Conservation (phyloP, 2,113 vertebrate species). For the Aptenodytes forsteri region DNA sequence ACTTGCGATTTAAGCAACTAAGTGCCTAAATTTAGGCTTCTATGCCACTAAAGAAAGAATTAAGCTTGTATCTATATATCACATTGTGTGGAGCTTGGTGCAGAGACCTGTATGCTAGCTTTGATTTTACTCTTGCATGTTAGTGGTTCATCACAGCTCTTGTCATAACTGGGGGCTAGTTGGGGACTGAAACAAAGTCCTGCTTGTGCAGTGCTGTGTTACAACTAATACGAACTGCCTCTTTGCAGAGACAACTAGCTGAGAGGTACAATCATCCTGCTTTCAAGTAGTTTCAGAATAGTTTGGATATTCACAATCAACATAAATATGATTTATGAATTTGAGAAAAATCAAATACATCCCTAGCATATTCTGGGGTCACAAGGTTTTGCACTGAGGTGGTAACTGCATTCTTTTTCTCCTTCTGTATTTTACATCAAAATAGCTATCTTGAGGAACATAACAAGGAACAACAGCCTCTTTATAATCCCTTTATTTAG, state of each 20-base stretch:
- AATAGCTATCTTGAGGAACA: background rate
- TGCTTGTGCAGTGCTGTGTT: background rate
- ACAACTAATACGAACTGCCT: background rate
- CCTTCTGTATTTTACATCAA: background rate
- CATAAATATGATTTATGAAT: background rate
- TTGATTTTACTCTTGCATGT: background rate
- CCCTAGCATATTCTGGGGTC: background rate
- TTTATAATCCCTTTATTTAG: background rate
- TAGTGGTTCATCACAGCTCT: rapidly evolving
- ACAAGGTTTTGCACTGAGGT: background rate
- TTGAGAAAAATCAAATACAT: background rate
- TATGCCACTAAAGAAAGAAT: background rate
- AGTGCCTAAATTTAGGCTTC: background rate
- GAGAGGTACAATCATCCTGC: background rate
- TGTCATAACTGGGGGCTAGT: rapidly evolving
- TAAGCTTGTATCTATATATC: background rate
- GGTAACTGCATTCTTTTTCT: background rate
- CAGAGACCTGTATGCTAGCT: background rate
- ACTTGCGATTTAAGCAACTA: background rate
- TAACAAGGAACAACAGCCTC: background rate
- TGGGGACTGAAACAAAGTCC: background rate
- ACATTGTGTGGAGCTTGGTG: background rate
- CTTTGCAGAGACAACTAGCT: background rate
- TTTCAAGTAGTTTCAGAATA: background rate
- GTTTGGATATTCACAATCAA: background rate